These are phyloP conservation scores for Lochmaea crataegi DNA, from an alignment of 2,888 invertebrate genomes.

Conservation along the genomic window DNA sequence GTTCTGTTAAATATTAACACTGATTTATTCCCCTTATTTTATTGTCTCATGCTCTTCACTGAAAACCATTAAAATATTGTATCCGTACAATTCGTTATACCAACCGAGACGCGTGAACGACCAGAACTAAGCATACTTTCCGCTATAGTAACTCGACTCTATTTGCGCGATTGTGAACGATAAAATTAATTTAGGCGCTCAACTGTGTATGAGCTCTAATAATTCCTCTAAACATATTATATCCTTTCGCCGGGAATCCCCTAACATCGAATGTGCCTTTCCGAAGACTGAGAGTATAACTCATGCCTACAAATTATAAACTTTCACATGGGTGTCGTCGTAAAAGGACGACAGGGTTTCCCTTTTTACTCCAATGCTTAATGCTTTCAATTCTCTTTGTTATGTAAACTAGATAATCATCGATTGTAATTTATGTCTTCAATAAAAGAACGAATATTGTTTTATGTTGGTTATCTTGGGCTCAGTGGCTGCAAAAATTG, in stretches of 20 bases:
- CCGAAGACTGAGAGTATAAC: conserved; percentile 25
- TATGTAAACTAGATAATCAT: no score
- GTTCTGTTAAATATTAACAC: neutral
- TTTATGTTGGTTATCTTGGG: no score
- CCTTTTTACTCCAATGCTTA: neutral
- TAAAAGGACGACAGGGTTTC: neutral
- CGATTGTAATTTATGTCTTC: no score
- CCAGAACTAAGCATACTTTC: conserved; percentile 9
- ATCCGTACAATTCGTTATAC: neutral
- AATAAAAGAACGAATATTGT: no score
- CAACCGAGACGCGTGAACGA: neutral
- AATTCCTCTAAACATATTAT: conserved; percentile 35
- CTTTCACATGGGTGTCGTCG: neutral
- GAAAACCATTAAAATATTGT: neutral
- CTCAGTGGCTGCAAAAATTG: no score
- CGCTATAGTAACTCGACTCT: conserved; percentile 8
- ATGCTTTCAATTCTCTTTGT: neutral
- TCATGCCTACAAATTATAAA: conserved; percentile 33
- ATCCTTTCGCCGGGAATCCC: conserved; percentile 19
- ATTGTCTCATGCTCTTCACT: conserved; percentile 67
- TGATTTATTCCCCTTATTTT: neutral
- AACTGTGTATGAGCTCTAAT: conserved; percentile 21
- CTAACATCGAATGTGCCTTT: conserved; percentile 13
- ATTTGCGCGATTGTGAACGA: conserved; percentile 16
- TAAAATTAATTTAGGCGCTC: conserved; percentile 30